Base-by-base conservation (phyloP, 2,797 vertebrate species). In the Spinus pinus region DNA sequence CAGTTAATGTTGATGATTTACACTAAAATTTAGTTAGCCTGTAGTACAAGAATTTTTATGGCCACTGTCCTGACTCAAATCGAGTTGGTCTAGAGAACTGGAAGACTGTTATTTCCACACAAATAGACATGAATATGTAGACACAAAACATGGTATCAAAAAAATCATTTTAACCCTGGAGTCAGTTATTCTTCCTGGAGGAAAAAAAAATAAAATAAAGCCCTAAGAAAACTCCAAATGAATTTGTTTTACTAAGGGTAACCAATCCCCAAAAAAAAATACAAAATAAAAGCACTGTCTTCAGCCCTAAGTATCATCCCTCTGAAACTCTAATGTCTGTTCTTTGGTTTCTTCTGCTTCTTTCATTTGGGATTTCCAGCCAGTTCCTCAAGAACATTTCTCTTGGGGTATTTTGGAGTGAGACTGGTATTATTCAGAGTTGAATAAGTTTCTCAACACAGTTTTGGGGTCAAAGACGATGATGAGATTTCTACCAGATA, bases 171-270 rank as follows among this genome's bases (percentile, higher is more conserved):
- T 64, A 60, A 65, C 6, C 6, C 35, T n/a, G 6, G 7, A 58
- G 6, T 4, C 9, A 56, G 15, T 33, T 50, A 64, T 67, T 79
- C 9, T 47, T 60, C n/a, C 23, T n/a, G 37, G 3, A 9, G 5
- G 3, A 3, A 18, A 42, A 56, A 58, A 31, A 22, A 60, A 50
- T 3, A 10, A 21, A 70, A 50, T 0, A 31, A 79, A 75, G 0
- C 2, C 22, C 5, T 12, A 51, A 60, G 23, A 2, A 37, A 51
- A 51, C 8, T 4, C 23, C 10, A 67, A 39, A 53, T n/a, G 0
- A 24, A 27, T 57, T 74, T 35, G 3, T 23, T 65, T 15, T 35
- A 11, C 18, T 28, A 20, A n/a, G 8, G 7, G 19, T 46, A 51
- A 58, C 31, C 31, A 27, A 14, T 25, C 18, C 14, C 5, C 37